Evolutionary conservation across 2,113 vertebrate species (phyloP), one percentile per base, ranked within the genome.

Genomic region (Collichthys lucidus): DNA sequence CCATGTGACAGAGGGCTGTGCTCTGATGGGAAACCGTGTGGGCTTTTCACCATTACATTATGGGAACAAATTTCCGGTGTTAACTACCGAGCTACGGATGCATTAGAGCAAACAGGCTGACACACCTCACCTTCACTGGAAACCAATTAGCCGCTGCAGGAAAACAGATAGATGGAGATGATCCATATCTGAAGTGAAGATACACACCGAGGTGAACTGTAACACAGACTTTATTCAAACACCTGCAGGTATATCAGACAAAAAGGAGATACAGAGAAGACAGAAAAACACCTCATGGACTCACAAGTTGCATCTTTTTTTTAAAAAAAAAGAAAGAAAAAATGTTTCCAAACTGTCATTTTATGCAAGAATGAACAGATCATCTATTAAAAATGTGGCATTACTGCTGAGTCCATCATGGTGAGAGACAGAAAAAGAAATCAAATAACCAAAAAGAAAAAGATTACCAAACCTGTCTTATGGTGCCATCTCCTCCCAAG

Each of bases 171-270:
- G 2, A 14, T 29, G 29, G 4, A 29, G 26, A 26, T 26, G 3
- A 26, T 26, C 26, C 26, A 29, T 29, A 29, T 29, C 29, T 19
- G 64, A 29, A 55, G 40, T 8, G 61, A 53, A 42, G 9, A 12
- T n/a, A 55, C 16, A 62, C 22, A 57, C 31, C 60, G 68, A 9
- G 19, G 47, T 85, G 85, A 89, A 90, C 62, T 87, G 86, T 84
- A 59, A 86, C 87, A 92, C 76, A 82, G 86, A 90, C 81, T 95
- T 93, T 93, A 93, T 93, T 92, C 88, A 89, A 90, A 83, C 85
- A 92, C 88, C 90, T 91, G 89, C 62, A 92, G 76, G 79, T 86
- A 91, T 81, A 89, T 65, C 80, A 82, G 70, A 88, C 71, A 88
- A 3, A 31, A 75, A 26, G 40, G 40, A 80, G 24, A 61, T 76